Conservation (phyloP, 2,113 vertebrate species). For the Crotalus helleri region DNA sequence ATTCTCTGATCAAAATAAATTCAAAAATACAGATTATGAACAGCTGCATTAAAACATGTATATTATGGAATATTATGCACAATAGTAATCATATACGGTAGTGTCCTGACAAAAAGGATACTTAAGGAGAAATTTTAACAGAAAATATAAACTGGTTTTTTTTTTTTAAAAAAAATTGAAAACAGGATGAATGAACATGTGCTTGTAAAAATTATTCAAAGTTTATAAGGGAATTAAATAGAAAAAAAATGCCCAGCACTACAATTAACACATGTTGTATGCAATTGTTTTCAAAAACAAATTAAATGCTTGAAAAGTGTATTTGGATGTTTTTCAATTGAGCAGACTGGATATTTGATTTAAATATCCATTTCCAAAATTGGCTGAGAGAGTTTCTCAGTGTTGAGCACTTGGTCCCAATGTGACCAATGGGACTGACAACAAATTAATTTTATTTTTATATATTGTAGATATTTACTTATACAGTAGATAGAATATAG, state of each 20-base stretch:
- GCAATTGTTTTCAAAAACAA: neutral
- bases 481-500: neutral
- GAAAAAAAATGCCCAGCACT: neutral
- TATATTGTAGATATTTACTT: neutral
- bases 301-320: constrained; percentile 2
- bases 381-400: neutral
- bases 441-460: constrained; percentile 1
- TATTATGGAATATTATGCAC: neutral
- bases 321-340: neutral
- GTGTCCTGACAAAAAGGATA: no score
- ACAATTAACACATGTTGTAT: neutral
- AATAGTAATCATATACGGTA: neutral
- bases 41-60: neutral
- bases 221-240: neutral
- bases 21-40: neutral
- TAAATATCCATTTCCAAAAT: neutral
- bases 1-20: neutral
- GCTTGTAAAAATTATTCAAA: neutral
- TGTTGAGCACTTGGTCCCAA: neutral
- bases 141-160: neutral
- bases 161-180: neutral
- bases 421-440: neutral
- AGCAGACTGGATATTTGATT: neutral
- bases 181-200: neutral
- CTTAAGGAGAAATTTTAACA: neutral